Conservation (phyloP, 2,113 vertebrate species). For the Microtus richardsoni region DNA sequence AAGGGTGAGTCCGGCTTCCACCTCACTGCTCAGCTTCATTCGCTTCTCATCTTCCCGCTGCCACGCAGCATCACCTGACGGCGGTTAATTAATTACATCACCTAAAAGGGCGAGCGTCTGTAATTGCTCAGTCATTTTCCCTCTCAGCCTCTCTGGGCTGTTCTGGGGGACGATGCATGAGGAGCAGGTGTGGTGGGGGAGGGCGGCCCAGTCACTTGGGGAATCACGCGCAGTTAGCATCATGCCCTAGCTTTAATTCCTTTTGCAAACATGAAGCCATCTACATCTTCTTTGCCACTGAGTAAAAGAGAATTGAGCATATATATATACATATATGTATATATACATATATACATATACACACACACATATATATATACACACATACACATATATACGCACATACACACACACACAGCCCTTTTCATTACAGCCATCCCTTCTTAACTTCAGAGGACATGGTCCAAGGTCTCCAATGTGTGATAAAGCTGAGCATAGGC, state of each 20-base stretch:
- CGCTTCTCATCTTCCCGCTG: background rate
- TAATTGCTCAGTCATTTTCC: background rate
- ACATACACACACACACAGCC: too few relatives aligned
- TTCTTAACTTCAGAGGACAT: background rate
- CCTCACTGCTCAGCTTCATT: fast-evolving
- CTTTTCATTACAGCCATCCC: background rate
- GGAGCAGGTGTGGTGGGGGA: fast-evolving
- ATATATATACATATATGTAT: fast-evolving
- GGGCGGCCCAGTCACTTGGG: background rate
- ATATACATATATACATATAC: fast-evolving
- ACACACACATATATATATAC: fast-evolving
- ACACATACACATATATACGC: fast-evolving
- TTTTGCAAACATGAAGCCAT: background rate
- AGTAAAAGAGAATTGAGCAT: background rate
- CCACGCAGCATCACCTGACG: background rate
- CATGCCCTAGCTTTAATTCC: background rate
- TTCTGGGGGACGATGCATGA: background rate
- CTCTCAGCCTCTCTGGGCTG: background rate
- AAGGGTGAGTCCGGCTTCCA: fast-evolving
- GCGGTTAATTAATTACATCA: background rate
- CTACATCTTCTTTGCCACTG: background rate
- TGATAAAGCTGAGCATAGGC: background rate
- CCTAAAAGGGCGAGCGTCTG: background rate
- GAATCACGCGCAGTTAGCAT: background rate
- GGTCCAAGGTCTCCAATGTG: background rate